phyloP scores from a whole-genome alignment of 1,140 invertebrate species.

The Wiebesia pumilae region DNA sequence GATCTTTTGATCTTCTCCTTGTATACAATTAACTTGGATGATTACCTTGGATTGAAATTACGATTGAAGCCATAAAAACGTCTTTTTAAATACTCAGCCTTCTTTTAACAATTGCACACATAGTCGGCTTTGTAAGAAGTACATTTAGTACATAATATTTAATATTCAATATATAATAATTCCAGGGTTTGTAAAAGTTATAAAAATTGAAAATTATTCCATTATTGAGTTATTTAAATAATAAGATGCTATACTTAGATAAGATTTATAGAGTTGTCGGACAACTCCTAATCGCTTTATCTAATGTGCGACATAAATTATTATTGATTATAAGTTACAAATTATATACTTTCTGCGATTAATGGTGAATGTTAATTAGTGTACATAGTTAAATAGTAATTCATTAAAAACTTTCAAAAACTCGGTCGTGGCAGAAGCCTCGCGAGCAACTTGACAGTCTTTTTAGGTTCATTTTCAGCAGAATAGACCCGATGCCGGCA shows the following conservation, averaged over 20 bases:
- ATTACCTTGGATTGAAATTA: conserved; percentile 1
- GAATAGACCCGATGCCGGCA: conserved; percentile 35
- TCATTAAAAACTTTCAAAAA: conserved; percentile 41
- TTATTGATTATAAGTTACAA: conserved; percentile 13
- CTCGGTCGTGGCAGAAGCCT: neutral
- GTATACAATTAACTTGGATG: neutral
- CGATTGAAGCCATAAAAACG: neutral
- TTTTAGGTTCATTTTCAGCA: conserved; percentile 40
- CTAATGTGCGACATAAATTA: neutral
- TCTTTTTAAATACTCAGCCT: neutral
- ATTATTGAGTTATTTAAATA: neutral
- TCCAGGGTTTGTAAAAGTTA: neutral
- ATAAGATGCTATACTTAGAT: neutral
- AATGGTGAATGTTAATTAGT: conserved; percentile 35
- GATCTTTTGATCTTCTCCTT: neutral
- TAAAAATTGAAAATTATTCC: neutral
- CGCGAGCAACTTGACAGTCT: neutral
- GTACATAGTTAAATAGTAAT: conserved; percentile 27
- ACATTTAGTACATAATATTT: no score
- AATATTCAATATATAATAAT: neutral
- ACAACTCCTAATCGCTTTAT: neutral
- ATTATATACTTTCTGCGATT: neutral
- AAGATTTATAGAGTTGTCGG: neutral
- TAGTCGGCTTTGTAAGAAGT: neutral
- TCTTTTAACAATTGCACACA: no score